Evolutionary conservation across 2,888 invertebrate genomes (phyloP).

Genomic region (Atethmia centrago): DNA sequence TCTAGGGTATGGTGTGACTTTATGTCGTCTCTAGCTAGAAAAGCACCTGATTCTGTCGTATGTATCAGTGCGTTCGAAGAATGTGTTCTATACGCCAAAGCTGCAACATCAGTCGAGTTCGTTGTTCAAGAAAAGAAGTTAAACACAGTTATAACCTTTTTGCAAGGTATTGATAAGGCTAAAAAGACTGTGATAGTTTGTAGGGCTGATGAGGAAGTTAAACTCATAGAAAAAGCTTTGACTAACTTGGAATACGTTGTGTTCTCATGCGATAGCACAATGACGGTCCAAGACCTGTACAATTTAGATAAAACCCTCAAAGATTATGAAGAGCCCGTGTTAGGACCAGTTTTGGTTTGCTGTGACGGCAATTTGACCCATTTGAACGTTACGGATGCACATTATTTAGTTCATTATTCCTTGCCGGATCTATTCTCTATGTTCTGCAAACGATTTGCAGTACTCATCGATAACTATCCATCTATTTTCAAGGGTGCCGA

Average conservation of each 20-base stretch:
- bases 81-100: constrained; percentile 93
- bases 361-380: constrained; percentile 92
- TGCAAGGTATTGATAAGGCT: constrained; percentile 83
- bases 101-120: constrained; percentile 80
- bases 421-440: constrained; percentile 92
- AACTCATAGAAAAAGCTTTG: constrained; percentile 76
- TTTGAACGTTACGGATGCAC: constrained; percentile 92
- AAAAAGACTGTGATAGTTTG: constrained; percentile 92
- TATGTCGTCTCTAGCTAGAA: constrained; percentile 89
- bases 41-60: constrained; percentile 91
- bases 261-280: constrained; percentile 78
- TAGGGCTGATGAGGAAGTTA: constrained; percentile 89
- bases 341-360: constrained; percentile 91
- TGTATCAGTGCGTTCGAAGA: constrained; percentile 94
- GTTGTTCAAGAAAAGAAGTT: constrained; percentile 84
- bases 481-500: constrained; percentile 78
- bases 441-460: constrained; percentile 93
- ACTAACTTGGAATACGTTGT: constrained; percentile 71
- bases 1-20: constrained; percentile 92
- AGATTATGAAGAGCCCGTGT: constrained; percentile 81
- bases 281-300: constrained; percentile 83
- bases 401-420: constrained; percentile 93
- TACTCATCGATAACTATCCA: constrained; percentile 91
- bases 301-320: constrained; percentile 82
- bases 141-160: constrained; percentile 84